Base-by-base conservation (phyloP, 2,797 vertebrate genomes). In the Leuciscus waleckii region DNA sequence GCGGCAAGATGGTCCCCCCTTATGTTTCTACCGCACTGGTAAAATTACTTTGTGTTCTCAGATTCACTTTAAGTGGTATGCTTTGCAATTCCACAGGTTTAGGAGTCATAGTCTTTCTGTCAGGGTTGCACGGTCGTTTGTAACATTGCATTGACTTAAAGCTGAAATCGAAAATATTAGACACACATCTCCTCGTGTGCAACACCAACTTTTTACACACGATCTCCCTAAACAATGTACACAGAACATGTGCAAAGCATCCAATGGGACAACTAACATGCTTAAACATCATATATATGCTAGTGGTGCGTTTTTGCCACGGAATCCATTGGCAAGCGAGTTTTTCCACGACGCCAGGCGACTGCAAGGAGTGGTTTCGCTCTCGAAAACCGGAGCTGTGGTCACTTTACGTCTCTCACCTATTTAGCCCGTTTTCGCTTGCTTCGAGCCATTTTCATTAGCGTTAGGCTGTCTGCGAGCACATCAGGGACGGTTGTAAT, bases 401-500 rank as follows among this genome's bases (percentile, higher is more conserved):
- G 70, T 58, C 68, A 73, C 51, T 83, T 67, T 63, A 13, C 19
- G 63, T 49, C 26, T 32, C 26, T 63, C 17, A 32, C 54, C 79
- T 74, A 5, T 75, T 82, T 68, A 75, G 70, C 43, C 26, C 86
- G 26, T 87, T 88, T 89, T 89, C 51, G 58, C 81, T 86, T 81
- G 79, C 89, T 80, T 85, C n/a, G 86, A 83, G 88, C 77, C 88
- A 85, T 88, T 90, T 91, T 90, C 89, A 82, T 89, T 75, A 73
- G 88, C 85, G 90, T 88, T 83, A 91, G 89, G 89, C 90, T 87
- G 88, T 90, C 89, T 84, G 84, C 82, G 87, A 86, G 82, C 93
- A 88, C 86, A 94, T 94, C 94, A 93, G 93, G 95, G 93, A 95
- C 91, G 94, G 93, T 95, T 96, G 96, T 96, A 95, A 95, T 95